A percentile compares a stretch with the other conserved stretches of the same genome.
Evolutionary conservation across 2,113 vertebrate genomes (phyloP).

Genomic region (Prunella himalayana): DNA sequence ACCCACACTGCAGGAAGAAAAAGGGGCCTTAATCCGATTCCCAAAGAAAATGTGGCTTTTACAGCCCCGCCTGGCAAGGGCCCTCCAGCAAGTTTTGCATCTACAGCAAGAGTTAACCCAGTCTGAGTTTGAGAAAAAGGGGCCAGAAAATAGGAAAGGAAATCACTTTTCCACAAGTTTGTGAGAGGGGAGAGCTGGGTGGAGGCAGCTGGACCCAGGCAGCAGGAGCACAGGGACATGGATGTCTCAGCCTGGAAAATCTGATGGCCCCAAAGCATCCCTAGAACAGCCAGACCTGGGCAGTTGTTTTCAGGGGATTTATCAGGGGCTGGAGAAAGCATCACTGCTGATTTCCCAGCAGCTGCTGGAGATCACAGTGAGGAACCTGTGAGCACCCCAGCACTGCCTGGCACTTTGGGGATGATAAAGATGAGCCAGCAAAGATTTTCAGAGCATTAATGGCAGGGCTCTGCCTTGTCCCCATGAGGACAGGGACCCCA

Average conservation of each 20-base stretch:
- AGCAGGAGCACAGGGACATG: neutral
- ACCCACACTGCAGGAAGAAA: neutral
- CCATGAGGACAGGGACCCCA: neutral
- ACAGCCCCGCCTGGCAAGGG: neutral
- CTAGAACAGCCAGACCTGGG: neutral
- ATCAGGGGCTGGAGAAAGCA: neutral
- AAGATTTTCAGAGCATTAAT: neutral
- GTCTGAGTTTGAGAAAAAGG: neutral
- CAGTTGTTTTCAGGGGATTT: neutral
- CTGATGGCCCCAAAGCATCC: neutral
- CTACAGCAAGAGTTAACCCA: neutral
- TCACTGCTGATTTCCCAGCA: rapidly evolving
- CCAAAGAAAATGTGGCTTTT: constrained; percentile 57
- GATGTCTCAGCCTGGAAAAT: neutral
- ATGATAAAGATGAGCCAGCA: neutral
- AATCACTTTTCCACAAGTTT: neutral
- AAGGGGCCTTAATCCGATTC: constrained; percentile 40
- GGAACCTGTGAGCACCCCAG: neutral
- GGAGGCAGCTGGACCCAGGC: neutral
- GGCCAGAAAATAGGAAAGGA: neutral
- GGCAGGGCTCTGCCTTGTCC: neutral
- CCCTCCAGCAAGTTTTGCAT: neutral
- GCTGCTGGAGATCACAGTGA: rapidly evolving
- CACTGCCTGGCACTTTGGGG: neutral
- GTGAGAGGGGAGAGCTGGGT: neutral